Base-by-base conservation (phyloP, 2,797 vertebrate species). In the Acipenser oxyrinchus region DNA sequence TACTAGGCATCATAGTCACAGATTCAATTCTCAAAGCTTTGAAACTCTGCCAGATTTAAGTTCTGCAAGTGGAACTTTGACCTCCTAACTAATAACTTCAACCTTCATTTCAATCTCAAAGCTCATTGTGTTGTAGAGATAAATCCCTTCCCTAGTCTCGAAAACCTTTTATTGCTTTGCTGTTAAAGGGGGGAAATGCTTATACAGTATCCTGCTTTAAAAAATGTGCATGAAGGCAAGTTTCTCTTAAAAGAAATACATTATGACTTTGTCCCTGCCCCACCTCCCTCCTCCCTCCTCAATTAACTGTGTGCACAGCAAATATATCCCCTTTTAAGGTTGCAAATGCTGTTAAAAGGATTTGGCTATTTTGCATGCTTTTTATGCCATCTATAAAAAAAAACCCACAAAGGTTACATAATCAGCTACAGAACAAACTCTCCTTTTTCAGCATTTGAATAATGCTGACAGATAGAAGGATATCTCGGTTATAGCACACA, bases 11-110 rank as follows among this genome's bases (percentile, higher is more conserved):
- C 82, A 77, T 84, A 86, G 82, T 76, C 72, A 74, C 71, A 81
- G 71, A 81, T 78, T 78, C 76, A 85, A 86, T 79, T 81, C 81
- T 72, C 60, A 0, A 15, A 88, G 89, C 88, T 90, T 81, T 88
- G 86, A 91, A 87, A 87, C 73, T 11, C 6, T 53, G 86, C 74
- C 80, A 84, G 77, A 76, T 73, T 6, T 68, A 75, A 73, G 77
- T 84, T 79, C 79, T 74, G 81, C 79, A 82, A 85, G 84, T 72
- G 82, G 79, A 77, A 87, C 84, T 86, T 76, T 88, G 86, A 85
- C 87, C 88, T 84, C 83, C 85, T 79, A 75, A 79, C 82, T 86
- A 83, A 88, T 89, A 84, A 85, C 84, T 86, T 82, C 83, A 79
- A 68, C 81, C 80, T 75, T 78, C 77, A 82, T 87, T 84, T 80